Conservation (phyloP, 2,888 invertebrate species). For the Microdon myrmicae region DNA sequence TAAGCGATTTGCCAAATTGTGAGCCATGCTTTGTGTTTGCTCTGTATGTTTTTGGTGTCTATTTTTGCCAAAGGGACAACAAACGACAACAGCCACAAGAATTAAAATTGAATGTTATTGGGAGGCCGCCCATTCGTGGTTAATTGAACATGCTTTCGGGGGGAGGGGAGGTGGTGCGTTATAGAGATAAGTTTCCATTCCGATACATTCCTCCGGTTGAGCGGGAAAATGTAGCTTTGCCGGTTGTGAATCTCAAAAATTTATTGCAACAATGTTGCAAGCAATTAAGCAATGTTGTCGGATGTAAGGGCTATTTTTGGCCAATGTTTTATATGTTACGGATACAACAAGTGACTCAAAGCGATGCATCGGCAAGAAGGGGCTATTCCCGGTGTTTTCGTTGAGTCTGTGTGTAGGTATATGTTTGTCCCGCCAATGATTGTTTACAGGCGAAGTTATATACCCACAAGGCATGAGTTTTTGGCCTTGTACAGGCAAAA, state of each 20-base stretch:
- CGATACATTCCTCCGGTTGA: slow-evolving; percentile 15
- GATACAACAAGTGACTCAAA: slow-evolving; percentile 20
- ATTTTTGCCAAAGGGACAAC: slow-evolving; percentile 4
- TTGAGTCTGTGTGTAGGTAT: too few relatives aligned
- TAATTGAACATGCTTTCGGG: neutral
- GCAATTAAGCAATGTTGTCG: slow-evolving; percentile 37
- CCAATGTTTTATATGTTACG: slow-evolving; percentile 7
- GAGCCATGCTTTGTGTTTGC: slow-evolving; percentile 18
- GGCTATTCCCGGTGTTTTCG: too few relatives aligned
- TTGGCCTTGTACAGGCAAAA: too few relatives aligned
- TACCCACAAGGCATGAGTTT: too few relatives aligned
- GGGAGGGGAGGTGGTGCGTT: slow-evolving; percentile 1
- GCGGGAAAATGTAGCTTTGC: slow-evolving; percentile 4
- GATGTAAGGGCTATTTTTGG: slow-evolving; percentile 25
- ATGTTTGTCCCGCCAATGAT: too few relatives aligned
- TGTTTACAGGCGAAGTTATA: too few relatives aligned
- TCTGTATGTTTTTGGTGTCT: too few relatives aligned
- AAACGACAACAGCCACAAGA: neutral
- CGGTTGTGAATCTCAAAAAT: slow-evolving; percentile 8
- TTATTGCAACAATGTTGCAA: slow-evolving; percentile 45
- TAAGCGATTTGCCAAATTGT: slow-evolving; percentile 38
- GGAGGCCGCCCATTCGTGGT: neutral
- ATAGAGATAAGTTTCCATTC: slow-evolving; percentile 16
- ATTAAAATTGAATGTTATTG: neutral
- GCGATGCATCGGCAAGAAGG: too few relatives aligned